These are phyloP conservation scores for Plutella xylostella DNA, from an alignment of 2,888 invertebrate genomes.

Conservation along the genomic window DNA sequence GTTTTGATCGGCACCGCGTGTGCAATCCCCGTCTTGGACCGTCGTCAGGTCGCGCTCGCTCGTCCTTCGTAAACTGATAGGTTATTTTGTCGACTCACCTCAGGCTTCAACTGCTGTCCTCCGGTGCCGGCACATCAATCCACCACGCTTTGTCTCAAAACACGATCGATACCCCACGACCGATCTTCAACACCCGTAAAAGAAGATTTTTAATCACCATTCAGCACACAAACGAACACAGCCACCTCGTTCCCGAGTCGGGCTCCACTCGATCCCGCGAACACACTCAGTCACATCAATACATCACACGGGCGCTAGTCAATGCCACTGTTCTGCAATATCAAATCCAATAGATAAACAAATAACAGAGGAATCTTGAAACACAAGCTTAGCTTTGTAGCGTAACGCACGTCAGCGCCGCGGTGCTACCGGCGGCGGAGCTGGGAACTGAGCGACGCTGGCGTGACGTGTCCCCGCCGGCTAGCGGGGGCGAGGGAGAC, in stretches of 20 bases:
- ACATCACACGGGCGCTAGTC: constrained; percentile 40
- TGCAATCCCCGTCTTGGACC: not conserved
- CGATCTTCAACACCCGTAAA: constrained; percentile 56
- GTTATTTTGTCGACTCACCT: not conserved
- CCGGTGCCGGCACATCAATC: constrained; percentile 45
- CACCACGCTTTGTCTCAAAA: constrained; percentile 49
- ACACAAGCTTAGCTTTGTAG: constrained; percentile 38
- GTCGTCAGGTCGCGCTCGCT: no score
- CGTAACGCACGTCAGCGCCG: constrained; percentile 64
- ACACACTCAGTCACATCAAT: constrained; percentile 29
- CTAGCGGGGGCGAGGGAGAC: constrained; percentile 36
- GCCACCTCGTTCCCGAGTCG: constrained; percentile 44
- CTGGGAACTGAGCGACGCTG: constrained; percentile 48
- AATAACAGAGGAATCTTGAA: constrained; percentile 5
- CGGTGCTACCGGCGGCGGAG: constrained; percentile 57
- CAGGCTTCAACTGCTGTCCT: not conserved
- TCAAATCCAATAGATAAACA: constrained; percentile 6
- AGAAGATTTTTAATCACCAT: constrained; percentile 64
- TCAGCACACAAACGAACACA: constrained; percentile 59
- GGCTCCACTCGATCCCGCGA: constrained; percentile 24
- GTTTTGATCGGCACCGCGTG: not conserved
- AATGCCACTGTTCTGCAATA: constrained; percentile 28
- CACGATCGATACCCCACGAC: constrained; percentile 56
- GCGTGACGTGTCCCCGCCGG: constrained; percentile 52
- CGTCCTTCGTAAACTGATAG: no score